Percentiles rank a stretch among this genome's conserved stretches.
These are phyloP conservation scores for Alcis repandata DNA, from an alignment of 2,888 invertebrate species.

Conservation along the genomic window DNA sequence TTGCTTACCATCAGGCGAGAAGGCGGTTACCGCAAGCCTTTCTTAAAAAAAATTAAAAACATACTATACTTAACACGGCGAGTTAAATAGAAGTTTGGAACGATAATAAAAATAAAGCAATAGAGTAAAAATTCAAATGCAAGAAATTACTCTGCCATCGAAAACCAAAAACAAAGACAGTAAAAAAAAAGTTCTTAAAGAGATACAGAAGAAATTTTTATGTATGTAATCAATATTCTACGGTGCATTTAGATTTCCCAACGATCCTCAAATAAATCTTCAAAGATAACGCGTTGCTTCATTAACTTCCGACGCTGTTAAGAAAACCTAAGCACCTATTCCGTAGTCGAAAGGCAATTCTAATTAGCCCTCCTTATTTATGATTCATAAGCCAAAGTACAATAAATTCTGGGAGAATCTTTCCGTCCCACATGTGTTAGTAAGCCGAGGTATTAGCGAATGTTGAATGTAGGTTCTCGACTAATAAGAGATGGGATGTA, in stretches of 20 bases:
- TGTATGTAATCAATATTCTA: not conserved
- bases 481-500: conserved; percentile 86
- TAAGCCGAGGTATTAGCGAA: conserved; percentile 84
- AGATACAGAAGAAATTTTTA: too few relatives aligned
- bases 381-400: conserved; percentile 86
- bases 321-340: conserved; percentile 64
- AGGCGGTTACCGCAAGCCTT: too few relatives aligned
- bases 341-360: conserved; percentile 70
- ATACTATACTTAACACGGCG: too few relatives aligned
- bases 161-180: too few relatives aligned
- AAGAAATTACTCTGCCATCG: too few relatives aligned
- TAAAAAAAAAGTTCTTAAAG: too few relatives aligned
- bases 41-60: too few relatives aligned
- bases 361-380: conserved; percentile 85
- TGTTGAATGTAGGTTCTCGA: conserved; percentile 84
- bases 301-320: conserved; percentile 48
- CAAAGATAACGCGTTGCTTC: conserved; percentile 44
- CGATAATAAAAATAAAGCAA: too few relatives aligned
- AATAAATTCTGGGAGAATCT: conserved; percentile 84
- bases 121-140: too few relatives aligned
- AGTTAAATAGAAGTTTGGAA: too few relatives aligned
- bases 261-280: conserved; percentile 23
- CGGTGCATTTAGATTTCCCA: not conserved
- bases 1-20: too few relatives aligned
- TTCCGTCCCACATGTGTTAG: conserved; percentile 84